phyloP scores from a whole-genome alignment of 2,113 vertebrate genomes.

The Pelecanoides urinatrix region DNA sequence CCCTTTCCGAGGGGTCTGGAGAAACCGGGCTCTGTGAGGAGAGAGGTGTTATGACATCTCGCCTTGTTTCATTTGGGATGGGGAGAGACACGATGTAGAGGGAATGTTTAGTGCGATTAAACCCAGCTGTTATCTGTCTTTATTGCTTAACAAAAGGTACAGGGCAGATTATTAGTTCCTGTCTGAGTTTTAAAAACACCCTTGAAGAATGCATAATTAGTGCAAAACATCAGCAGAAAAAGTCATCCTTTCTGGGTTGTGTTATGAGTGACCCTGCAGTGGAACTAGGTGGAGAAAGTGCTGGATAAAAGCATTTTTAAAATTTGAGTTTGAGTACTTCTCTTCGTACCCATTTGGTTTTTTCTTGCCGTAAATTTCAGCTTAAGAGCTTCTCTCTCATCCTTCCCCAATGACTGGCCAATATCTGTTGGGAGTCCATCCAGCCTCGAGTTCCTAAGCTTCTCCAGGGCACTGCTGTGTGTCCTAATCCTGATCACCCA shows the following conservation, averaged over 20 bases:
- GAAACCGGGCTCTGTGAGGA: constrained; percentile 18
- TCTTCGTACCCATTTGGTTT: not conserved
- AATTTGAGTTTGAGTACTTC: not conserved
- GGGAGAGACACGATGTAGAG: not conserved
- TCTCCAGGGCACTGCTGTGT: not conserved
- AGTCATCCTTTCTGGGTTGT: not conserved
- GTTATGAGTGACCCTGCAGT: not conserved
- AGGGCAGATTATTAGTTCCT: constrained; percentile 23
- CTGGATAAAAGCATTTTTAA: not conserved
- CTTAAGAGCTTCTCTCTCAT: not conserved
- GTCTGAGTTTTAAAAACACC: not conserved
- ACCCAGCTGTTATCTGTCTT: not conserved
- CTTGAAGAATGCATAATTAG: constrained; percentile 46
- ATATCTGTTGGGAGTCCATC: not conserved
- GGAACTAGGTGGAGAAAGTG: not conserved
- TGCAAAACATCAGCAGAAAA: constrained; percentile 21
- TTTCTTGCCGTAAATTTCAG: not conserved
- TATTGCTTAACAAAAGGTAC: constrained; percentile 44
- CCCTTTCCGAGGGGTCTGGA: constrained; percentile 32
- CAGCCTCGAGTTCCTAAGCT: not conserved
- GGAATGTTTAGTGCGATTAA: not conserved
- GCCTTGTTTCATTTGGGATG: not conserved
- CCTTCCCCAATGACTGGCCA: not conserved
- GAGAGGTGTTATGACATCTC: not conserved
- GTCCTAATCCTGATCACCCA: not conserved